Percentiles rank a stretch among this genome's conserved stretches.
Conservation (phyloP, 2,888 invertebrate species). For the Dyspetes luteomarginatus region DNA sequence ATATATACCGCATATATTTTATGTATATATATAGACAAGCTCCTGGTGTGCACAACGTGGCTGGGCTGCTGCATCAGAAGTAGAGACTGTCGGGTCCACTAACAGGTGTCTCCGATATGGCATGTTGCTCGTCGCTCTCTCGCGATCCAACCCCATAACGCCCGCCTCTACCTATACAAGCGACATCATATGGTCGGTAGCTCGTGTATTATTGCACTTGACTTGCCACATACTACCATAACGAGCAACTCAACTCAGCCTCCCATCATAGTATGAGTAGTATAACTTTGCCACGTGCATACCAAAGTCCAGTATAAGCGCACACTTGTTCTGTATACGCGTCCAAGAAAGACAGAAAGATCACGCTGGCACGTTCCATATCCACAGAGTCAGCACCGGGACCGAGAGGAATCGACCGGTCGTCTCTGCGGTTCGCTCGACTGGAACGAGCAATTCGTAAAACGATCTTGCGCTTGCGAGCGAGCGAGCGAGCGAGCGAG, state of each 20-base stretch:
- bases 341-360: constrained; percentile 3
- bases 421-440: constrained; percentile 49
- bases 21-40: constrained; percentile 60
- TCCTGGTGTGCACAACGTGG: constrained; percentile 70
- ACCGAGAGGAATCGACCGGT: constrained; percentile 39
- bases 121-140: constrained; percentile 76
- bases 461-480: constrained; percentile 57
- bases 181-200: not conserved
- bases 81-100: constrained; percentile 74
- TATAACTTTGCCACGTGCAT: not conserved
- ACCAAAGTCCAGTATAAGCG: constrained; percentile 9
- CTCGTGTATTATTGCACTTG: constrained; percentile 41
- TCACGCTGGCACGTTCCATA: constrained; percentile 56
- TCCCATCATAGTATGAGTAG: constrained; percentile 30
- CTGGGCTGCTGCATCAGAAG: constrained; percentile 64
- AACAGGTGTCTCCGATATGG: constrained; percentile 82
- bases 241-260: constrained; percentile 55
- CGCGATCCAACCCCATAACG: constrained; percentile 50
- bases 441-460: constrained; percentile 66
- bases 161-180: constrained; percentile 42
- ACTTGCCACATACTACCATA: constrained; percentile 61
- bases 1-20: no score
- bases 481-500: constrained; percentile 29
- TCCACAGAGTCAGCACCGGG: constrained; percentile 30
- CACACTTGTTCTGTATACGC: constrained; percentile 1